phyloP scores from a whole-genome alignment of 2,888 invertebrate genomes.

The Drosophila nr. perissopoda region DNA sequence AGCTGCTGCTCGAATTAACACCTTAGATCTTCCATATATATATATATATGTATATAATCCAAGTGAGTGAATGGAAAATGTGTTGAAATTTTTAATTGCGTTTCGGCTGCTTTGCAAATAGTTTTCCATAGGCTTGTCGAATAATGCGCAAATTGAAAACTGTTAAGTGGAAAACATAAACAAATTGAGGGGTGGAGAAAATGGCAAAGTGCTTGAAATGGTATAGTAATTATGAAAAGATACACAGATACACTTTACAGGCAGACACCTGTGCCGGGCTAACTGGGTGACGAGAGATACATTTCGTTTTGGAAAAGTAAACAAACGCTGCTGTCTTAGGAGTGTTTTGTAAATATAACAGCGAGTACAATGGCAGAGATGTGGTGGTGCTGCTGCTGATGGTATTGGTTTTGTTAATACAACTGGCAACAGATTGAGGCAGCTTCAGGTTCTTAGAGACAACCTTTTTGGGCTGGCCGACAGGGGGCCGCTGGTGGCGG shows the following conservation, averaged over 20 bases:
- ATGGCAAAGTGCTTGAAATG: conserved; percentile 18
- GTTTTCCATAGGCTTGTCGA: conserved; percentile 22
- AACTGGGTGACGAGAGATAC: conserved; percentile 36
- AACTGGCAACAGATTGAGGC: conserved; percentile 50
- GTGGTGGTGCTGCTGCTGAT: not conserved
- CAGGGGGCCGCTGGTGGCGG: not conserved
- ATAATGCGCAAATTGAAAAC: conserved; percentile 49
- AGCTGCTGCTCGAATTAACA: conserved; percentile 16
- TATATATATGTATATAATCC: not conserved
- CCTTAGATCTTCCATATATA: conserved; percentile 27
- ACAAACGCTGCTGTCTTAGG: conserved; percentile 50
- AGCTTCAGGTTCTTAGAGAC: conserved; percentile 55
- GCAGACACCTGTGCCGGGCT: conserved; percentile 14
- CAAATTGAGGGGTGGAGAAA: not conserved
- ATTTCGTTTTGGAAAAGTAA: conserved; percentile 46
- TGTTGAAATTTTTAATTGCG: conserved; percentile 38
- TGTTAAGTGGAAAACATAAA: conserved; percentile 25
- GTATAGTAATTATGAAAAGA: conserved; percentile 28
- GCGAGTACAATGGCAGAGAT: conserved; percentile 28
- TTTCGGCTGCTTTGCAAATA: conserved; percentile 34
- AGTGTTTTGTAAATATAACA: conserved; percentile 57
- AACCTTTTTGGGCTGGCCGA: conserved; percentile 44
- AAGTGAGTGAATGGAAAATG: conserved; percentile 32
- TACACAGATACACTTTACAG: conserved; percentile 8
- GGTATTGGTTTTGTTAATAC: conserved; percentile 8